Base-by-base conservation (phyloP, 2,797 vertebrate species). In the Syngnathus acus region DNA sequence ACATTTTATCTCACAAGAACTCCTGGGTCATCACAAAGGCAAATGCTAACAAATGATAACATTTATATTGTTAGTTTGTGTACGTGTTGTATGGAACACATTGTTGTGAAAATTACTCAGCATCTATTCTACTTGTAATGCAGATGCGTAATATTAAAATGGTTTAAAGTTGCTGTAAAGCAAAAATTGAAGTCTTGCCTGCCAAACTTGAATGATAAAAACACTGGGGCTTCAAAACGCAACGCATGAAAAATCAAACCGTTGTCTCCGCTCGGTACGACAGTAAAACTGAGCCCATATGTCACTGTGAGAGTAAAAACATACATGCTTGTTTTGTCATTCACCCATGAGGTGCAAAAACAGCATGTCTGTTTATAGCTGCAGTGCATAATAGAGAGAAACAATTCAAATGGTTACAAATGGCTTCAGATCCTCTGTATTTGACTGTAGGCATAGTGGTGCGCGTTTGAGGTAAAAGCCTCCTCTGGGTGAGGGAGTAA, bases 1-100 rank as follows among this genome's bases (percentile, higher is more conserved):
- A 86, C 82, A 90, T 87, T 90, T 87, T 78, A 87, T 85, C 85
- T 83, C 70, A 39, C 73, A 68, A 71, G 75, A 78, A 70, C 84
- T 81, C 72, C 43, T 38, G 51, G 68, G 63, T 71, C 68, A 73
- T 78, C 65, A 62, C 66, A 69, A 66, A 67, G 67, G 26, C 70
- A 75, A 66, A 63, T 50, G 75, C 74, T 74, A 50, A 74, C 70
- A 75, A 66, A 63, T 50, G 74, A 73, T 75, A 51, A 37, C 55
- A 37, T 58, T 57, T 26, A 14, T 23, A 57, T 6, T 57, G 54
- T 53, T 53, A 53, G n/a, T 53, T 23, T 53, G n/a, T 26, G 9
- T 32, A 10, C 11, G 21, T 26, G 23, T 58, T 58, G 14, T 37
- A 17, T 6, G 37, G 55, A 58, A 58, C 26, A 37, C 55, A 5